Conservation (phyloP, 2,888 invertebrate species). For the Kuschelorhynchus macadamiae region DNA sequence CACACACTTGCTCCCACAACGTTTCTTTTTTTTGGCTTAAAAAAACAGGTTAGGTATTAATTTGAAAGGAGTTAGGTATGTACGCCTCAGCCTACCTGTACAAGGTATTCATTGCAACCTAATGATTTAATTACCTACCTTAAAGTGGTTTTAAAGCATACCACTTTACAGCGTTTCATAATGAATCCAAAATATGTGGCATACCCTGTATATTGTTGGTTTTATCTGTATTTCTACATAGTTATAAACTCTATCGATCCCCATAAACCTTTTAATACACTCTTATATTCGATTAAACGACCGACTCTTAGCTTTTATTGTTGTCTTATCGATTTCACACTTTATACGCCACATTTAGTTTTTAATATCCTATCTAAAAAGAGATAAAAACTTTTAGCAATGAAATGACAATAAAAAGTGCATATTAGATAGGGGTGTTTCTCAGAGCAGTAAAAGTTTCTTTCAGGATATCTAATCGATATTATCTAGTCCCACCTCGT, state of each 20-base stretch:
- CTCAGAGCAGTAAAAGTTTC: too few species aligned
- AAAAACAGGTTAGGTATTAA: too few species aligned
- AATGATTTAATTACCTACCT: too few species aligned
- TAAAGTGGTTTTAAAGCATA: too few species aligned
- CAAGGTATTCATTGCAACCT: too few species aligned
- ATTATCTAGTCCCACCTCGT: too few species aligned
- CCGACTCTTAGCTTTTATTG: constrained; percentile 28
- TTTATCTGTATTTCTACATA: constrained; percentile 5
- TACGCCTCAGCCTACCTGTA: too few species aligned
- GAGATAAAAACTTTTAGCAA: neutral
- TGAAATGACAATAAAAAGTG: neutral
- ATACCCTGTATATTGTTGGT: constrained; percentile 12
- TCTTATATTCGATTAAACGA: constrained; percentile 32
- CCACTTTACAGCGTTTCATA: too few species aligned
- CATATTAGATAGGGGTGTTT: too few species aligned
- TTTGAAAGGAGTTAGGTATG: too few species aligned
- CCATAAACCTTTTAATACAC: constrained; percentile 38
- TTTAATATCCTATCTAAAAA: neutral
- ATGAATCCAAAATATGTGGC: constrained; percentile 16
- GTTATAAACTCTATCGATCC: constrained; percentile 19
- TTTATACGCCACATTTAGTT: neutral
- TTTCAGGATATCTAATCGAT: neutral
- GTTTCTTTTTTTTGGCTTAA: too few species aligned
- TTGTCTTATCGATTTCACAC: constrained; percentile 21
- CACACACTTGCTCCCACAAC: too few species aligned